phyloP scores from a whole-genome alignment of 53 echinoderm and acorn worm genomes.

The Crossaster papposus region DNA sequence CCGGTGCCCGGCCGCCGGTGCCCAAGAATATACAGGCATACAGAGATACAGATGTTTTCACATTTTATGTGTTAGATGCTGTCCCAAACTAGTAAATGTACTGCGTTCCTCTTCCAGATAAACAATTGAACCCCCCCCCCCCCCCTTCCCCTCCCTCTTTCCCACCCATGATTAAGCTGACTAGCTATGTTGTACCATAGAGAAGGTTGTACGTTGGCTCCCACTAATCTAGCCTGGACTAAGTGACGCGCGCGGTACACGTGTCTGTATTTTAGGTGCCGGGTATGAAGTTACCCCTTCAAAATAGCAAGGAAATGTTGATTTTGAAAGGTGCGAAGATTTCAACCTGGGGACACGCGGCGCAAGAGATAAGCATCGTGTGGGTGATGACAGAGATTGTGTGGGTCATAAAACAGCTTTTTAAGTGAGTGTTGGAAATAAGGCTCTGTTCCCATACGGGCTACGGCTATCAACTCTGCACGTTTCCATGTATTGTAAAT shows the following conservation, averaged over 20 bases:
- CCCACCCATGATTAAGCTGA: background rate
- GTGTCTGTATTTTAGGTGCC: background rate
- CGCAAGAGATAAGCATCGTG: conserved; percentile 20
- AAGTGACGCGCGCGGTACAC: background rate
- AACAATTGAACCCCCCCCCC: background rate
- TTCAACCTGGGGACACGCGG: conserved; percentile 17
- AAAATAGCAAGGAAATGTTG: conserved; percentile 29
- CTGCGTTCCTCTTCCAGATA: background rate
- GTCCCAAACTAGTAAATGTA: no score
- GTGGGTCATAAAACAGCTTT: background rate
- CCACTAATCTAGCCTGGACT: background rate
- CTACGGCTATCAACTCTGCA: no score
- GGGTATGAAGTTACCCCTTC: background rate
- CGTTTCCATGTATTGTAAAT: no score
- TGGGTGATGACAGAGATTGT: background rate
- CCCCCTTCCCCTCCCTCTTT: background rate
- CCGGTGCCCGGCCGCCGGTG: no score
- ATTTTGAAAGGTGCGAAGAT: conserved; percentile 33
- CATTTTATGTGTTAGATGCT: no score
- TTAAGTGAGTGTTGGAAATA: no score
- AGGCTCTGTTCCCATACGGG: no score
- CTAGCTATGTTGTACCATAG: no score
- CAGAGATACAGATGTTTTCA: no score
- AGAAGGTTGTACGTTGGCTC: background rate
- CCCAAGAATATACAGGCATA: no score